These are phyloP conservation scores for Hydrolagus colliei DNA, from an alignment of 2,797 vertebrate genomes.

Conservation along the genomic window DNA sequence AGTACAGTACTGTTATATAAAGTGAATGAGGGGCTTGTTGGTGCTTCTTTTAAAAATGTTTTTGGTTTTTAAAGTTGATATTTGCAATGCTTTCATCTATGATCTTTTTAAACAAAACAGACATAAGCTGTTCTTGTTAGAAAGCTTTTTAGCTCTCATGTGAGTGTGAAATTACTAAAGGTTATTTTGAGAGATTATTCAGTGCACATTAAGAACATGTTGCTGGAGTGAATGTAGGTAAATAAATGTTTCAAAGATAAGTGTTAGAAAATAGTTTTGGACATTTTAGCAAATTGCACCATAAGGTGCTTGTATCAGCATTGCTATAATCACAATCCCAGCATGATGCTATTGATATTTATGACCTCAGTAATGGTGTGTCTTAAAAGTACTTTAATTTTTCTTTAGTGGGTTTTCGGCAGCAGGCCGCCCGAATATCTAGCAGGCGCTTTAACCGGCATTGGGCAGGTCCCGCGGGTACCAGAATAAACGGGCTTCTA, in stretches of 20 bases:
- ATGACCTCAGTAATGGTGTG: not conserved
- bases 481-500: too few relatives aligned
- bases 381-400: too few relatives aligned
- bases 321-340: not conserved
- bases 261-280: not conserved
- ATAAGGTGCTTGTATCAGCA: slow-evolving; percentile 10
- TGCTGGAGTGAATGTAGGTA: not conserved
- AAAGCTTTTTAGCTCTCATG: not conserved
- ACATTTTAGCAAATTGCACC: not conserved
- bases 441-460: too few relatives aligned
- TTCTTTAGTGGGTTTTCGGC: too few relatives aligned
- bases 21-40: not conserved
- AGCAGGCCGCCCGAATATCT: too few relatives aligned
- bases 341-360: not conserved
- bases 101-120: not conserved
- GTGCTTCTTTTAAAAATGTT: not conserved
- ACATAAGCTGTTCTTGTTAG: not conserved
- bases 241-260: not conserved
- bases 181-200: slow-evolving; percentile 2
- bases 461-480: too few relatives aligned
- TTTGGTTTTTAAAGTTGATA: not conserved
- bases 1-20: not conserved
- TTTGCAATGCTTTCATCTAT: not conserved
- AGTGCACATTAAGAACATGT: not conserved
- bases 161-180: not conserved